Conservation (phyloP, 1,140 invertebrate genomes). For the Lethocerus indicus region DNA sequence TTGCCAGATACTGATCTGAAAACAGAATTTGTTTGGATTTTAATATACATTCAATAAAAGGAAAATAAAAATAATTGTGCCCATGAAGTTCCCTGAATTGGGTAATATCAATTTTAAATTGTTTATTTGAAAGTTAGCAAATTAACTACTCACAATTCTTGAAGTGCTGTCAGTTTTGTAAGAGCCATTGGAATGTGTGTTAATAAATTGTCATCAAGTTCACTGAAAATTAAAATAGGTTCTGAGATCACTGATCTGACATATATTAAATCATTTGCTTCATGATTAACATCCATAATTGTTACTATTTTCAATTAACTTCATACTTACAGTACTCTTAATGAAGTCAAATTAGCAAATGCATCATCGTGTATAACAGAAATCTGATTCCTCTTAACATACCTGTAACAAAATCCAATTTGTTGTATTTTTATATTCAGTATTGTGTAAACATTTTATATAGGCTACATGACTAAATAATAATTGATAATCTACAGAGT, state of each 20-base stretch:
- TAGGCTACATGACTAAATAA: no score
- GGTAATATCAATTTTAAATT: not conserved
- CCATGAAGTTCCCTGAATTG: not conserved
- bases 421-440: no score
- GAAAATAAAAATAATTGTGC: not conserved
- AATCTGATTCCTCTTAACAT: constrained; percentile 49
- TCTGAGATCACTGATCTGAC: no score
- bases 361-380: constrained; percentile 40
- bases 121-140: not conserved
- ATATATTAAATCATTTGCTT: constrained; percentile 1
- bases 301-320: no score
- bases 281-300: no score
- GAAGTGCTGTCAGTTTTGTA: constrained; percentile 38
- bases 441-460: no score
- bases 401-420: constrained; percentile 32
- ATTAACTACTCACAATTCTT: constrained; percentile 47
- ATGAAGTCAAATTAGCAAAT: constrained; percentile 40
- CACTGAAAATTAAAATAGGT: constrained; percentile 35
- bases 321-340: constrained; percentile 51
- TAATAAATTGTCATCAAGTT: constrained; percentile 55
- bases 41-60: not conserved
- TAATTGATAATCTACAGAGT: no score
- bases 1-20: constrained; percentile 51
- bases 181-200: constrained; percentile 43
- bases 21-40: constrained; percentile 12